Evolutionary conservation across 2,888 invertebrate species (phyloP).

Genomic region (Idaea biselata): DNA sequence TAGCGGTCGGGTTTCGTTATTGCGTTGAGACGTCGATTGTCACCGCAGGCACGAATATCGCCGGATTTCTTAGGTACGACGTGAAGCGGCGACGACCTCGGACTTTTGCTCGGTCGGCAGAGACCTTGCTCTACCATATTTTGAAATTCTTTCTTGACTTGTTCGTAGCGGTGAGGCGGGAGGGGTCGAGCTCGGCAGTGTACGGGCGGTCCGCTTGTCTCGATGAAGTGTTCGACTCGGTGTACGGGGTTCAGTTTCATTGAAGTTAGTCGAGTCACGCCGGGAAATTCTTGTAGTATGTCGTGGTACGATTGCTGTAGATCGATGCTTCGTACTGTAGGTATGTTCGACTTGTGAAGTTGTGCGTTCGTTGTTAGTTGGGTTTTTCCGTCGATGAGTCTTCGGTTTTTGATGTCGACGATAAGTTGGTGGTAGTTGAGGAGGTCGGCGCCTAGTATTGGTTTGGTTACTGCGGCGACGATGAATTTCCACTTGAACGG

Average conservation of each 20-base stretch:
- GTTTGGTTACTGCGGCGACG: neutral
- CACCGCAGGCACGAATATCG: no score
- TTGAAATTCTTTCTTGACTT: no score
- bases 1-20: no score
- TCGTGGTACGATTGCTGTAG: slow-evolving; percentile 8
- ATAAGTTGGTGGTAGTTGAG: slow-evolving; percentile 3
- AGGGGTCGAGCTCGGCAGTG: slow-evolving; percentile 32
- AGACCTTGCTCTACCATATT: no score
- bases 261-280: slow-evolving; percentile 7
- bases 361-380: neutral
- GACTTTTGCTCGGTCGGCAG: slow-evolving; percentile 7
- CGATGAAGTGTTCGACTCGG: slow-evolving; percentile 33
- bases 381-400: slow-evolving; percentile 6
- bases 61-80: no score
- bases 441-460: slow-evolving; percentile 6
- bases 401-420: neutral
- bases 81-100: neutral
- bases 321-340: slow-evolving; percentile 10
- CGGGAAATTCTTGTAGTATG: slow-evolving; percentile 9
- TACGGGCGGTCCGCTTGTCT: slow-evolving; percentile 5
- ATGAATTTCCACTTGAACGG: slow-evolving; percentile 5
- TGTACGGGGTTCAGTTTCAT: slow-evolving; percentile 12
- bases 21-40: no score
- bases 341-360: slow-evolving; percentile 3
- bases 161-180: slow-evolving; percentile 14